Base-by-base conservation (phyloP, 1,140 invertebrate species). In the Listronotus oregonensis region DNA sequence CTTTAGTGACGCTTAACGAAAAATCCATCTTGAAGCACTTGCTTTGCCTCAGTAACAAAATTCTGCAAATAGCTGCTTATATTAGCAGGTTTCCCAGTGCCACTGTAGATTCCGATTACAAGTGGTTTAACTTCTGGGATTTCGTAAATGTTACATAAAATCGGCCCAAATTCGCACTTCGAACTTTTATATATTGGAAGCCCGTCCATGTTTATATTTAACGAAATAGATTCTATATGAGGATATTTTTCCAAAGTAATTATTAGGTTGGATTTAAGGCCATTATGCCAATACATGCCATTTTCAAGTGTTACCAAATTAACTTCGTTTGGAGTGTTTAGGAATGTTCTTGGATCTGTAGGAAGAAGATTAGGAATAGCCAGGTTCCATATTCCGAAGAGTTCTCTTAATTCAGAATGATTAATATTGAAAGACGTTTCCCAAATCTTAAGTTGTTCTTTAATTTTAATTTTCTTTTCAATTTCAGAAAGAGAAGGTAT, bases 111-210 rank as follows among this genome's bases (percentile, higher is more conserved):
- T 37, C 57, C 61, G 18, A 70, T 61, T 11, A 70, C 17, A 12
- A 62, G 27, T 21, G 56, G 2, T 27, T 27, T 27, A 27, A 27
- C 21, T 27, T 27, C 21, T 27, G 21, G 21, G 21, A 27, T 27
- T 67, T 70, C 69, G 39, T 56, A 32, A 50, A 68, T 73, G 15
- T 70, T 71, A 40, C 51, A 69, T 9, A 72, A 55, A 40, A 76
- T 75, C 50, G 74, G 71, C 72, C 71, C 73, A 66, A 75, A 73
- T 47, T 66, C 60, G 54, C 55, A 44, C 37, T 50, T 68, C 9
- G 64, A 66, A 58, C 66, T 71, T 65, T 73, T 75, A 58, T 66
- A 65, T 14, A 74, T 59, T 32, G 70, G 71, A 27, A 27, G 21
- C 21, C n/a, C 21, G 21, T 27, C 21, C 21, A 27, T 27, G 21